A percentile compares a stretch with the other conserved stretches of the same genome.
These are phyloP conservation scores for Zophobas morio DNA, from an alignment of 1,140 invertebrate genomes.

Conservation along the genomic window DNA sequence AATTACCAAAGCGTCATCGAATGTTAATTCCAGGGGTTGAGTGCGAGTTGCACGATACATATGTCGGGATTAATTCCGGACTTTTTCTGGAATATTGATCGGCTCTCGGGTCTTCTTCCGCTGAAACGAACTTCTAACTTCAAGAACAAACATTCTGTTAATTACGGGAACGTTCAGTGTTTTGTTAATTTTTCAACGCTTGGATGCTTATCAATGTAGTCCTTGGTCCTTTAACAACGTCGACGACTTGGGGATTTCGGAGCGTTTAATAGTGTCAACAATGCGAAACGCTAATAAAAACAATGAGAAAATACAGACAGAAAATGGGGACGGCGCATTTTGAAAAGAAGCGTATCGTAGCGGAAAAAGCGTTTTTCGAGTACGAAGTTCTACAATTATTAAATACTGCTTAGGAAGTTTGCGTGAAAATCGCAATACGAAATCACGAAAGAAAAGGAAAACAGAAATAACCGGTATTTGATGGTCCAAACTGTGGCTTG, in stretches of 20 bases:
- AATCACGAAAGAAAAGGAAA: too few relatives aligned
- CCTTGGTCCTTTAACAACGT: constrained; percentile 10
- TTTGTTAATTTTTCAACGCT: constrained; percentile 39
- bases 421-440: too few relatives aligned
- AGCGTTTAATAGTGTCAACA: constrained; percentile 22
- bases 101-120: not conserved
- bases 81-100: not conserved
- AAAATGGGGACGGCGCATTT: not conserved
- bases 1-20: not conserved
- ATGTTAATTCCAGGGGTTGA: not conserved
- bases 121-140: not conserved
- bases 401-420: too few relatives aligned
- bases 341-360: too few relatives aligned
- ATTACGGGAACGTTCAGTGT: constrained; percentile 4
- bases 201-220: constrained; percentile 36
- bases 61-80: not conserved
- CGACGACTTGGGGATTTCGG: constrained; percentile 10
- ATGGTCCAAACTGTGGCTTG: too few relatives aligned
- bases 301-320: constrained; percentile 3
- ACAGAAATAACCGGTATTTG: too few relatives aligned
- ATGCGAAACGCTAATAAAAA: constrained; percentile 12
- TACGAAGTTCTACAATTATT: too few relatives aligned
- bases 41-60: too few relatives aligned
- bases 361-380: too few relatives aligned
- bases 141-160: constrained; percentile 35